Percentiles rank a stretch among this genome's conserved stretches.
Conservation (phyloP, 2,888 invertebrate genomes). For the Eilema griseolum region DNA sequence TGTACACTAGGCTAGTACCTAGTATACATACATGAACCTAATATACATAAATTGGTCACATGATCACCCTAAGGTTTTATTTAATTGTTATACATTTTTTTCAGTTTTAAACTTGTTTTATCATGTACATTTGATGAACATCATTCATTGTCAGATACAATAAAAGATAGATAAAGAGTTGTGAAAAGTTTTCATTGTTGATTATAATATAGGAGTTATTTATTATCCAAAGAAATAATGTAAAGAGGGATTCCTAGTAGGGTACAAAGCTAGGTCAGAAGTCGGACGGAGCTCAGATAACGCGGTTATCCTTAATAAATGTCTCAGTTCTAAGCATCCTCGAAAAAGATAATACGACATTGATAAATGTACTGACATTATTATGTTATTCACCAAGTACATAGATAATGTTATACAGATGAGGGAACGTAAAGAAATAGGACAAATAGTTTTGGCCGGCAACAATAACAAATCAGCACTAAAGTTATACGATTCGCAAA, state of each 20-base stretch:
- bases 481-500: constrained; percentile 56
- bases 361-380: constrained; percentile 20
- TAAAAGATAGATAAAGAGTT: neutral
- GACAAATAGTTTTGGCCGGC: constrained; percentile 26
- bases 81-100: too few species aligned
- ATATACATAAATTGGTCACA: too few species aligned
- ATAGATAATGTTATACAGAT: constrained; percentile 5
- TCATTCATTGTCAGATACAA: neutral
- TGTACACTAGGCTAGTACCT: neutral
- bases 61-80: too few species aligned
- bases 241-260: constrained; percentile 21
- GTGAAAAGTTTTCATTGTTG: neutral
- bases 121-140: neutral
- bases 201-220: constrained; percentile 9
- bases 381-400: constrained; percentile 11
- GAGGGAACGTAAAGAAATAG: constrained; percentile 17
- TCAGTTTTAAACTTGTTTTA: too few species aligned
- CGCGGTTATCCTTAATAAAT: constrained; percentile 32
- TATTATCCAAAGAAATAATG: constrained; percentile 16
- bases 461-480: constrained; percentile 47
- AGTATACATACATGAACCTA: too few species aligned
- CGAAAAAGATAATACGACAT: constrained; percentile 24
- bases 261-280: constrained; percentile 45
- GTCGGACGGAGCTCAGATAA: constrained; percentile 43
- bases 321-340: constrained; percentile 18